Percentiles rank a stretch among this genome's conserved stretches.
Conservation (phyloP, 2,888 invertebrate genomes). For the Colostygia pectinataria region DNA sequence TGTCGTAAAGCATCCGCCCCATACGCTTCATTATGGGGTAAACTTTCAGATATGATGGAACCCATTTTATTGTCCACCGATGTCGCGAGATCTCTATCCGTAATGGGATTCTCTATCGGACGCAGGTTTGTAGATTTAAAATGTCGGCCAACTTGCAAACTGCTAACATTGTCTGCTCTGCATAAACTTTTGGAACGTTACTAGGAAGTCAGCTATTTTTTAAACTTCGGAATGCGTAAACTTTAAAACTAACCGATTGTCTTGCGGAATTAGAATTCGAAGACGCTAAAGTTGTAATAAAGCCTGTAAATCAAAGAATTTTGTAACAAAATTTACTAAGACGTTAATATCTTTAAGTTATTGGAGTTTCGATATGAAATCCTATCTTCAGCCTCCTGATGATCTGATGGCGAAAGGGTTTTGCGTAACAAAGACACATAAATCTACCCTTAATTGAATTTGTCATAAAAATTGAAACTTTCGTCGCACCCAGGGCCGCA, state of each 20-base stretch:
- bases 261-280: slow-evolving; percentile 22
- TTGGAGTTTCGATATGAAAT: slow-evolving; percentile 55
- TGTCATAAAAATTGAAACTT: slow-evolving; percentile 82
- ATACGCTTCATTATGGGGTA: slow-evolving; percentile 83
- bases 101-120: slow-evolving; percentile 66
- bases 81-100: slow-evolving; percentile 80
- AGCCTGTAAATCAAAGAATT: slow-evolving; percentile 14
- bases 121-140: slow-evolving; percentile 52
- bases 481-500: slow-evolving; percentile 63
- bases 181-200: slow-evolving; percentile 44
- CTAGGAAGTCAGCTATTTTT: slow-evolving; percentile 35
- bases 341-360: slow-evolving; percentile 49
- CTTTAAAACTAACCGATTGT: slow-evolving; percentile 20
- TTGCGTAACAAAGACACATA: slow-evolving; percentile 63
- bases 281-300: slow-evolving; percentile 5
- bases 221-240: slow-evolving; percentile 32
- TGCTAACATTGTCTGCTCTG: slow-evolving; percentile 47
- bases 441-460: slow-evolving; percentile 76
- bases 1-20: slow-evolving; percentile 82
- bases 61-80: slow-evolving; percentile 81
- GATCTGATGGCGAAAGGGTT: slow-evolving; percentile 52
- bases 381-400: slow-evolving; percentile 48
- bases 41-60: slow-evolving; percentile 83
- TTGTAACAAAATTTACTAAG: slow-evolving; percentile 3
- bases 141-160: slow-evolving; percentile 51